Evolutionary conservation across 2,797 vertebrate genomes (phyloP), one percentile per base, ranked within the genome.

Genomic region (Anisognathus igniventris): DNA sequence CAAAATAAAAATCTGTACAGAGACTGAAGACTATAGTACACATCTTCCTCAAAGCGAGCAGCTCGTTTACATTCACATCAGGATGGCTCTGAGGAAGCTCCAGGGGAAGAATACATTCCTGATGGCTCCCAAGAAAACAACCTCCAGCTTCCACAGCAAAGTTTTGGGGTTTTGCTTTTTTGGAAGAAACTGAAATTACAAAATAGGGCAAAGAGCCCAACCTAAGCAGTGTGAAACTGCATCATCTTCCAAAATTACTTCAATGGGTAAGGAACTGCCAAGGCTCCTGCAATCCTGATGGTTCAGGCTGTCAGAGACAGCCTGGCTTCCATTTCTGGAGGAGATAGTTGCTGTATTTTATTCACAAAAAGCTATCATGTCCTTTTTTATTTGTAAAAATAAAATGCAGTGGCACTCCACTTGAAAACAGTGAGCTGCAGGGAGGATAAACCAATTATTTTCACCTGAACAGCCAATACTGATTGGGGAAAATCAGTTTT

Each of bases 51-150:
- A 88, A 81, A 78, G 92, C 83, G 57, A 95, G 93, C 91, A 92
- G 95, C 89, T 94, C 86, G 16, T 90, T 88, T 90, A 92, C 89
- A 95, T 92, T 96, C 95, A 92, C 91, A 82, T 33, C 89, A 93
- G 91, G 89, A 90, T 73, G 91, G 93, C 91, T 91, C 78, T 78
- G 91, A 95, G 95, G 88, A 92, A 96, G 89, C 70, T 88, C 8
- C 2, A 88, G 56, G 87, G 80, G 51, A 90, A 53, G 25, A 71
- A 68, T 5, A 35, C 51, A 65, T 84, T 93, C 77, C 86, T 90
- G 79, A 78, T 72, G 81, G 91, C 56, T 75, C 94, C 74, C 33
- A 23, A 73, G 72, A 91, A 74, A 57, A 76, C 5, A 10, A 83
- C 30, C 65, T 89, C 68, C 64, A 61, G 39, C 70, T 72, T 80